Evolutionary conservation across 92 coral and sea anemone genomes (phyloP), one percentile per base, ranked within the genome.

Genomic region (Ricordea florida): DNA sequence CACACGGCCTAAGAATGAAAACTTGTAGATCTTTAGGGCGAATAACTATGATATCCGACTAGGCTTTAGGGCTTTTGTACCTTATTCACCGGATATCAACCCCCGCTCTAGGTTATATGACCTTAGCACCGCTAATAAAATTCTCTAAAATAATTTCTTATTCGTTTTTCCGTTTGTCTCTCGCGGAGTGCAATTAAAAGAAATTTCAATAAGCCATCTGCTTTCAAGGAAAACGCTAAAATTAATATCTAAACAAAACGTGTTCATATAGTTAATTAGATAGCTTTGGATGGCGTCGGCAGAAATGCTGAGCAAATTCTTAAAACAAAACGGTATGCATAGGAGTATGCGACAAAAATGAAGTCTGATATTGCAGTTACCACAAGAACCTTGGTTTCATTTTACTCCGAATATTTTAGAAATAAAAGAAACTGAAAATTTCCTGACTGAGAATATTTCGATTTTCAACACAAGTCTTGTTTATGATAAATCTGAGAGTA

Each of bases 11-110:
- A n/a, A n/a, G n/a, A n/a, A n/a, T n/a, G n/a, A n/a, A n/a, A n/a
- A n/a, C n/a, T n/a, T n/a, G n/a, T n/a, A n/a, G n/a, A n/a, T n/a
- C n/a, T n/a, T n/a, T n/a, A n/a, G n/a, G 48, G 62, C 52, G 62
- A 34, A 23, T 69, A 69, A 51, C 40, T 51, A 30, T 28, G 36
- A 69, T 69, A 69, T 69, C 57, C 27, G 51, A 37, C 76, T 26
- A 2, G 16, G 35, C 29, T 51, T 3, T 27, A 37, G 10, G 52
- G 76, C 23, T 69, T 53, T 69, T 69, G 55, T 69, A 69, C 35
- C 38, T 52, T 37, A 36, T 28, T n/a, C 40, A n/a, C 76, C 76
- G 76, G 76, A 69, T 51, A 45, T 69, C 48, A 38, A 64, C 76
- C 64, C 52, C 52, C 64, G 52, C n/a, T n/a, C n/a, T n/a, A n/a